These are phyloP conservation scores for Slavum lentiscoides DNA, from an alignment of 2,888 invertebrate species.

Conservation along the genomic window DNA sequence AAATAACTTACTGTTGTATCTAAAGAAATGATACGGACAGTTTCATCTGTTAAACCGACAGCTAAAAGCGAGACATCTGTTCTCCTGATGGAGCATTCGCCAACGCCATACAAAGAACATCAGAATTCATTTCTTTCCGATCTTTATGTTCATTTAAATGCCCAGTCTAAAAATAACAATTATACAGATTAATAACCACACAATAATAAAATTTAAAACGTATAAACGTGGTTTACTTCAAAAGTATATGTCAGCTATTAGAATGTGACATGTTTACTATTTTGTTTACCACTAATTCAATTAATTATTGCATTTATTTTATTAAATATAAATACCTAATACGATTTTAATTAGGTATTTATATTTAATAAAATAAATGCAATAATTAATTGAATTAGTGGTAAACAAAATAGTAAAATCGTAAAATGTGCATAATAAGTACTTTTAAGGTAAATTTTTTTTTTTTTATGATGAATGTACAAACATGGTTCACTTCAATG, in stretches of 20 bases:
- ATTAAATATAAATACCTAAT: constrained; percentile 32
- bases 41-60: constrained; percentile 93
- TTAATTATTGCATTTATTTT: constrained; percentile 3
- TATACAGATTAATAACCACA: background rate
- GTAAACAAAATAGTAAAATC: constrained; percentile 27
- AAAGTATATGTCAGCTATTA: constrained; percentile 57
- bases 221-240: constrained; percentile 61
- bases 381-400: constrained; percentile 2
- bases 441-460: background rate
- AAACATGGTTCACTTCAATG: constrained; percentile 61
- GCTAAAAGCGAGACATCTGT: constrained; percentile 94
- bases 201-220: background rate
- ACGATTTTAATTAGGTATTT: too few species aligned
- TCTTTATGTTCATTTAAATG: constrained; percentile 98
- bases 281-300: constrained; percentile 23
- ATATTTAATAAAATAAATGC: constrained; percentile 17
- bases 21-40: constrained; percentile 94
- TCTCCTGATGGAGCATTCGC: constrained; percentile 95
- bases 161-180: constrained; percentile 74
- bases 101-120: constrained; percentile 97
- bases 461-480: constrained; percentile 26
- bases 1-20: constrained; percentile 77
- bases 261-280: constrained; percentile 60
- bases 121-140: constrained; percentile 92
- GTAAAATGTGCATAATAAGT: background rate